Conservation (phyloP, 2,113 vertebrate genomes). For the Muntiacus reevesi region DNA sequence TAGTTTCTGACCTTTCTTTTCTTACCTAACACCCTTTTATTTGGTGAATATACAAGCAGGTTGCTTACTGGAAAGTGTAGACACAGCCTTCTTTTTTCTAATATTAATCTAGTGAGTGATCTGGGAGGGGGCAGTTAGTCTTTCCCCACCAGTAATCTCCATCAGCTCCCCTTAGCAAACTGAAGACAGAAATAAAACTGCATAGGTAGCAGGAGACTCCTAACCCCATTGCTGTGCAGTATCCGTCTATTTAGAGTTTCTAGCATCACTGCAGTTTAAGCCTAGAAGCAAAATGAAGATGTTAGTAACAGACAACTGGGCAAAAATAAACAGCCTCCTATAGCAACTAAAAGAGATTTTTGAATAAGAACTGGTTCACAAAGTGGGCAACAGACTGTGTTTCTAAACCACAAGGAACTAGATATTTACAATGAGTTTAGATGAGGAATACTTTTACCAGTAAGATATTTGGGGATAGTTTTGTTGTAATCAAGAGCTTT, state of each 20-base stretch:
- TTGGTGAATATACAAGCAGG: background rate
- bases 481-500: background rate
- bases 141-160: background rate
- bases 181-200: background rate
- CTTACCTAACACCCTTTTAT: background rate
- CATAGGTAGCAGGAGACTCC: background rate
- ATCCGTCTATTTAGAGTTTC: background rate
- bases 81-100: background rate
- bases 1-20: background rate
- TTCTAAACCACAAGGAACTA: background rate
- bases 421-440: background rate
- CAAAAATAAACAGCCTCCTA: background rate
- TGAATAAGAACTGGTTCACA: background rate
- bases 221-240: background rate
- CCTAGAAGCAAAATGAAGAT: background rate
- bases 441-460: background rate
- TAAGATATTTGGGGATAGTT: background rate
- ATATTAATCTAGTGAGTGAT: background rate
- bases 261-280: background rate
- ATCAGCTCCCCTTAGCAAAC: background rate
- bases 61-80: background rate
- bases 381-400: background rate
- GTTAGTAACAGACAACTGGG: background rate
- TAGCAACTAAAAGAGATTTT: background rate
- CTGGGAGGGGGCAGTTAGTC: accelerated